A percentile compares a stretch with the other conserved stretches of the same genome.
Conservation (phyloP, 2,888 invertebrate species). For the Apodemia hepburni region DNA sequence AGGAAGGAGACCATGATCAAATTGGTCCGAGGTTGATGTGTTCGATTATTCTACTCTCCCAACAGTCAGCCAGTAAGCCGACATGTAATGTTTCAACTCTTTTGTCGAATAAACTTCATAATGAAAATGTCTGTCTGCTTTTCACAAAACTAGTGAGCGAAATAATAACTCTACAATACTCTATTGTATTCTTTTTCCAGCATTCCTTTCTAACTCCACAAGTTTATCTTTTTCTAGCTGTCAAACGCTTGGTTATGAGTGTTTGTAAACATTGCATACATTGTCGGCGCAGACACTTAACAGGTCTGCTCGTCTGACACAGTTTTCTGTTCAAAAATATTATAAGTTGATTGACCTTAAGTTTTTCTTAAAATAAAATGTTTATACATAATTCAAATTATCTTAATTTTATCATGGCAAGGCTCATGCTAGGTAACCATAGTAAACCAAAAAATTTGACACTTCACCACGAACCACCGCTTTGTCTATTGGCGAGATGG, state of each 20-base stretch:
- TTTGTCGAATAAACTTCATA: too few species aligned
- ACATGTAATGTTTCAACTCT: too few species aligned
- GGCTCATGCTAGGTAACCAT: not conserved
- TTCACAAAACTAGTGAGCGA: not conserved
- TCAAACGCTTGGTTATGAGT: conserved; percentile 5
- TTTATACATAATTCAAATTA: not conserved
- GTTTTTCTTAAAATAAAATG: not conserved
- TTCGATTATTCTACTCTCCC: too few species aligned
- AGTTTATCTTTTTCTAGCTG: not conserved
- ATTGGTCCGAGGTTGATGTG: too few species aligned
- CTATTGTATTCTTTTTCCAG: not conserved
- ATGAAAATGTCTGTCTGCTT: not conserved
- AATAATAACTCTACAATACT: not conserved
- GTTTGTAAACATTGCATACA: conserved; percentile 11
- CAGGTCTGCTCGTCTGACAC: conserved; percentile 8
- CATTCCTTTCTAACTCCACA: not conserved
- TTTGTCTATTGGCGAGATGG: not conserved
- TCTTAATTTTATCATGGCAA: not conserved
- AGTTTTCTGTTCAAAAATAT: not conserved
- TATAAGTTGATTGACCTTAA: not conserved
- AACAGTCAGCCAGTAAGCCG: too few species aligned
- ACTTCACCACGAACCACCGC: not conserved
- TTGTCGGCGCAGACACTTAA: conserved; percentile 1
- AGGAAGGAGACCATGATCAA: too few species aligned
- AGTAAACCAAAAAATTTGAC: not conserved